These are phyloP conservation scores for Cerastoderma edule DNA, from an alignment of 2,888 invertebrate species.

Conservation along the genomic window DNA sequence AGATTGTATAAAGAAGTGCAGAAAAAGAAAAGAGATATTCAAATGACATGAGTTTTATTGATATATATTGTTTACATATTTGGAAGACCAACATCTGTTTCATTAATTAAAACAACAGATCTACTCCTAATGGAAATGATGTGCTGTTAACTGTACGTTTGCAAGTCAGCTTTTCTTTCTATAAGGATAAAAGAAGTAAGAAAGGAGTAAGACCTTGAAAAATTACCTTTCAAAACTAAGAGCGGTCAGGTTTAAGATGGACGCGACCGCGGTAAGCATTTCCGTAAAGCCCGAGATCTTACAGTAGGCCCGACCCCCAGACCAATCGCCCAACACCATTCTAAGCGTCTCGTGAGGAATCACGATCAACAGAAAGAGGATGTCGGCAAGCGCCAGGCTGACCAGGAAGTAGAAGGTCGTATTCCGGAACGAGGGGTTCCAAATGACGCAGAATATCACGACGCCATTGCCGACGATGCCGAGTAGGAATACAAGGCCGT, in stretches of 20 bases:
- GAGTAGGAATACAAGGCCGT: slow-evolving; percentile 80
- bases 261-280: slow-evolving; percentile 84
- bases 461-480: slow-evolving; percentile 85
- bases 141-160: no score
- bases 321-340: slow-evolving; percentile 84
- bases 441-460: slow-evolving; percentile 84
- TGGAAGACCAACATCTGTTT: no score
- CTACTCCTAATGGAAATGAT: no score
- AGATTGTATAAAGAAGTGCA: no score
- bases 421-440: slow-evolving; percentile 81
- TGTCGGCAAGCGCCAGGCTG: slow-evolving; percentile 84
- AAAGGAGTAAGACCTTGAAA: no score
- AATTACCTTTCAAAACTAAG: slow-evolving; percentile 85
- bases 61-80: no score
- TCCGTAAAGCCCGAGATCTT: slow-evolving; percentile 85
- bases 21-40: no score
- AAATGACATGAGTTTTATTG: no score
- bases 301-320: slow-evolving; percentile 84
- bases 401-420: slow-evolving; percentile 82
- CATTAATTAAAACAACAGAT: no score
- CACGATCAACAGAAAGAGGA: slow-evolving; percentile 84
- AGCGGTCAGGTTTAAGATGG: slow-evolving; percentile 85
- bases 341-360: slow-evolving; percentile 84
- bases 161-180: no score
- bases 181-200: no score